A percentile compares a stretch with the other conserved stretches of the same genome.
These are phyloP conservation scores for Sparidentex hasta DNA, from an alignment of 2,797 vertebrate species.

Conservation along the genomic window DNA sequence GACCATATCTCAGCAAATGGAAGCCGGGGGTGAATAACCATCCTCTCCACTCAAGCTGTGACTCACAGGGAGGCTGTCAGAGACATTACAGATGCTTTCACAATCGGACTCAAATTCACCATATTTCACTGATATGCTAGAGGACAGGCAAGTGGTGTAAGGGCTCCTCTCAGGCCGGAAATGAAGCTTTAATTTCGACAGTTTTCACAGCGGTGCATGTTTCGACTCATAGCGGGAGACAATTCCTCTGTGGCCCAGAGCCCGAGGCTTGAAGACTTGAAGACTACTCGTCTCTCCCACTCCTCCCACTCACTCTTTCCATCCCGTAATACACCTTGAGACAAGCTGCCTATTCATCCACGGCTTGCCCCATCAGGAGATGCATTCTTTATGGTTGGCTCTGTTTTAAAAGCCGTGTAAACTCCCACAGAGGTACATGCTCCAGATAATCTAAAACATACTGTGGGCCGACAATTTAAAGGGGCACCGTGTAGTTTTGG, in stretches of 20 bases:
- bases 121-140: slow-evolving; percentile 16
- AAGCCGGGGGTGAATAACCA: slow-evolving; percentile 47
- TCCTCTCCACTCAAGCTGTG: slow-evolving; percentile 38
- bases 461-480: slow-evolving; percentile 9
- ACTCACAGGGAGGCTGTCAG: slow-evolving; percentile 57
- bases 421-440: slow-evolving; percentile 35
- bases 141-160: slow-evolving; percentile 22
- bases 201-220: slow-evolving; percentile 56
- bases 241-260: slow-evolving; percentile 47
- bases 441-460: slow-evolving; percentile 58
- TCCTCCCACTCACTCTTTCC: slow-evolving; percentile 71
- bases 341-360: slow-evolving; percentile 71
- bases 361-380: slow-evolving; percentile 63
- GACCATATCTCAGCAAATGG: slow-evolving; percentile 20
- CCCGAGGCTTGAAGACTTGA: slow-evolving; percentile 54
- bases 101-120: slow-evolving; percentile 30
- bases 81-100: slow-evolving; percentile 19
- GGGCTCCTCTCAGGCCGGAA: slow-evolving; percentile 42
- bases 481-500: not conserved
- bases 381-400: slow-evolving; percentile 56
- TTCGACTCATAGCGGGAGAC: slow-evolving; percentile 46
- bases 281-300: slow-evolving; percentile 31
- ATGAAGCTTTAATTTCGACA: slow-evolving; percentile 58
- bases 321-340: slow-evolving; percentile 74
- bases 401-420: slow-evolving; percentile 65